A percentile compares a stretch with the other conserved stretches of the same genome.
These are phyloP conservation scores for Leucophenga varia DNA, from an alignment of 1,140 invertebrate genomes.

Conservation along the genomic window DNA sequence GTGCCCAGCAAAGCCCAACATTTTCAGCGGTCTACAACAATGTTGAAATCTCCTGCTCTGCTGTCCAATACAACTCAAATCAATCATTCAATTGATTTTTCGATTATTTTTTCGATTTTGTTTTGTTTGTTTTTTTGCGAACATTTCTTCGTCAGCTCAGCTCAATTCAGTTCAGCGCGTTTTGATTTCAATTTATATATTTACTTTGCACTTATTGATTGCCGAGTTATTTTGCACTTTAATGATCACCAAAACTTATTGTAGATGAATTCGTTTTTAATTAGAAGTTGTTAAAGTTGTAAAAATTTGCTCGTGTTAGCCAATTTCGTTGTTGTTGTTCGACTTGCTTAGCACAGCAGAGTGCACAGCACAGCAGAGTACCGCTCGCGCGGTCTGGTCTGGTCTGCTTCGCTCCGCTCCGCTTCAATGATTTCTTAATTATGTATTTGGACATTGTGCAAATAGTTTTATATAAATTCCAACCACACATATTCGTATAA, in stretches of 20 bases:
- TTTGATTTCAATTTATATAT: too few species aligned
- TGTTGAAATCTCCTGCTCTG: conserved; percentile 19
- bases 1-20: conserved; percentile 15
- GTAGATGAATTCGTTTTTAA: conserved; percentile 47
- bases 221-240: conserved; percentile 45
- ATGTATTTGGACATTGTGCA: too few species aligned
- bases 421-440: too few species aligned
- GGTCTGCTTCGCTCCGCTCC: background rate
- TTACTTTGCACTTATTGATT: too few species aligned
- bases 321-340: conserved; percentile 9
- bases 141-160: too few species aligned
- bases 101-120: conserved; percentile 21
- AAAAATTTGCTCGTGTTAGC: conserved; percentile 43
- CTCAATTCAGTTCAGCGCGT: too few species aligned
- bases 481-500: too few species aligned
- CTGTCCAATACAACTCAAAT: conserved; percentile 9
- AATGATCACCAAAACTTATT: conserved; percentile 47
- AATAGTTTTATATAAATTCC: too few species aligned
- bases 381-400: too few species aligned
- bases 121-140: too few species aligned
- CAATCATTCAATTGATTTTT: conserved; percentile 48
- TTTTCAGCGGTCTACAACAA: conserved; percentile 11
- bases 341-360: conserved; percentile 6
- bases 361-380: too few species aligned
- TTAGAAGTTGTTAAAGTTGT: conserved; percentile 51